Base-by-base conservation (phyloP, 2,113 vertebrate genomes). In the Daphoenositta chrysoptera region DNA sequence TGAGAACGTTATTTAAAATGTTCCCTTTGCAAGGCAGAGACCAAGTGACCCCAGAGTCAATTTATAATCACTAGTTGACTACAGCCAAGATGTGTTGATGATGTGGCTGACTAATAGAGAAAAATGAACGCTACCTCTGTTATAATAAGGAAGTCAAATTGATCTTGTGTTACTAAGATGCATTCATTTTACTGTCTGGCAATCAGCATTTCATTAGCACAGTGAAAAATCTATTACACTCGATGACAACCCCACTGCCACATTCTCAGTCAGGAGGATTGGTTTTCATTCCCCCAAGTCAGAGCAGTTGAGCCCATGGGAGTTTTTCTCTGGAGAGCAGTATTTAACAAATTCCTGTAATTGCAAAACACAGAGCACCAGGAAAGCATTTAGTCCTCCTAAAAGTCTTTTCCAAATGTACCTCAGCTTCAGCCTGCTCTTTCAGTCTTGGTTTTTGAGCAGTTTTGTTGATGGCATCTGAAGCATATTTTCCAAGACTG, bases 31-130 rank as follows among this genome's bases (percentile, higher is more conserved):
- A 61, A 80, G 11, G 39, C 47, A 87, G 42, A 91, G 69, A 50
- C 12, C 47, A 79, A 85, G 28, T 2, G 57, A 83, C 33, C 40
- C 28, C 37, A 69, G 33, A 72, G 65, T 61, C 47, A 58, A 70
- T 91, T 77, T 83, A 58, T 93, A 91, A 93, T 57, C 70, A 83
- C 71, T 83, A 75, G 48, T n/a, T 96, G 51, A n/a, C 60, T 86
- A 33, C 56, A 75, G 51, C 51, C 33, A 82, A 90, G 71, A 70
- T 73, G 13, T 72, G 33, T 44, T 93, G 71, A 85, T 89, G 87
- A 64, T 84, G 87, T 76, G 35, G 50, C 28, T 87, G 40, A 95
- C 83, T 85, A 95, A 96, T 77, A 77, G 85, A 90, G 90, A 95
- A 92, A 91, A 95, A 91, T 58, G 37, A 80, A 81, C 1, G 6